Evolutionary conservation across 2,888 invertebrate species (phyloP), one percentile per base, ranked within the genome.

Genomic region (Synergus laeviventris): DNA sequence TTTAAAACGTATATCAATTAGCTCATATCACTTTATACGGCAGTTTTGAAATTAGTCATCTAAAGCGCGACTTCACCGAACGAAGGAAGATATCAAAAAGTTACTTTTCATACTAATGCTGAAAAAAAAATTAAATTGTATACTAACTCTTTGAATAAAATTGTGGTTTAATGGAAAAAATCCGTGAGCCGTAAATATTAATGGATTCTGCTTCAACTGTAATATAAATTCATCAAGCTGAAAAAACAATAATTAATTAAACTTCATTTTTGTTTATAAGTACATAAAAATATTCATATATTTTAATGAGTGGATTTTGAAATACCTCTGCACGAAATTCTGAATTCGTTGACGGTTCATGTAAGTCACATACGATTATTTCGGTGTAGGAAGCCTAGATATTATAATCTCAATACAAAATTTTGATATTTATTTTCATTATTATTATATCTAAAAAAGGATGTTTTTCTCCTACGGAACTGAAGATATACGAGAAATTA

Each of bases 191-290:
- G 24, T 49, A 14, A 70, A 70, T 24, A 49, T n/a, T n/a, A 70
- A 16, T 9, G 45, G 66, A 49, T 31, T 45, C 1, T 49, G 45
- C 14, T 9, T 70, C 16, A 70, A 45, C n/a, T 70, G 49, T 45
- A 70, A 11, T 1, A 24, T n/a, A n/a, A 70, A 70, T 42, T 70
- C 16, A 1, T 70, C 66, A 70, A 70, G 42, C 49, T 70, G 49
- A 1, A 45, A 45, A 3, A 14, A 9, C 8, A 24, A 45, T 42
- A 21, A 66, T 21, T 24, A 24, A 24, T 16, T 21, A 14, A 21
- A 7, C 18, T 4, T 4, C 3, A 4, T 31, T 31, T 31, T 31
- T 31, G 31, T 31, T 31, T 4, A 31, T 56, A 56, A 5, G 11
- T 2, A 56, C 18, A 21, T 21, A 11, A 18, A 2, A 56, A 1